Conservation (phyloP, 2,113 vertebrate genomes). For the chimpanzee (Pan troglodytes) region DNA sequence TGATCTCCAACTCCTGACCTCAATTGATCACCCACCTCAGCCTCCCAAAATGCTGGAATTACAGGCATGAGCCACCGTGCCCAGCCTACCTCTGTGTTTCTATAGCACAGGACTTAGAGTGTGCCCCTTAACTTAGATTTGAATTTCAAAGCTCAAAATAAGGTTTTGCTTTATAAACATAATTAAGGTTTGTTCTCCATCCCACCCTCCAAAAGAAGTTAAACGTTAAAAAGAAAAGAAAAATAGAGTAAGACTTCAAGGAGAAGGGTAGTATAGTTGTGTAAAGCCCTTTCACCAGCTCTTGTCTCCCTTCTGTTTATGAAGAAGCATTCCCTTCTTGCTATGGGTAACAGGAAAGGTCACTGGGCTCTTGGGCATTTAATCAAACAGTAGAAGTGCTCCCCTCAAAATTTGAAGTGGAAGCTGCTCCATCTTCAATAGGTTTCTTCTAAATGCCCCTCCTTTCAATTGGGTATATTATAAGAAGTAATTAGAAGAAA, state of each 20-base stretch:
- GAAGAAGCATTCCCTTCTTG: neutral
- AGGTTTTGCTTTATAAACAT: neutral
- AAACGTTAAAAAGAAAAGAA: neutral
- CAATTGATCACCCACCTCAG: too few relatives aligned
- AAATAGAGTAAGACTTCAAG: neutral
- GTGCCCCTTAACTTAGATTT: neutral
- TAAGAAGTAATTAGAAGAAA: neutral
- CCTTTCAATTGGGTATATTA: neutral
- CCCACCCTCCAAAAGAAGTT: neutral
- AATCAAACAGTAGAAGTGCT: neutral
- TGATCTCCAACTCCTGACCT: too few relatives aligned
- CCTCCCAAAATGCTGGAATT: too few relatives aligned
- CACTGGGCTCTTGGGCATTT: neutral
- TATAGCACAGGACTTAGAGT: neutral
- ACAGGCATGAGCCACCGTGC: too few relatives aligned
- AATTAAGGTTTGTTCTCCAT: neutral
- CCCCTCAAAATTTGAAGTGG: neutral
- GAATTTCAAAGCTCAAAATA: conserved; percentile 19
- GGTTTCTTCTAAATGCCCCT: neutral
- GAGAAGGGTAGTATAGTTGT: neutral
- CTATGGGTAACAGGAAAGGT: neutral
- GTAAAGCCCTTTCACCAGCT: neutral
- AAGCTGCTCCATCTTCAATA: neutral
- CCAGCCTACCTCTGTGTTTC: neutral
- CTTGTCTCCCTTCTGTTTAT: neutral